Evolutionary conservation across 1,140 invertebrate genomes (phyloP).

Genomic region (Callitettix versicolor): DNA sequence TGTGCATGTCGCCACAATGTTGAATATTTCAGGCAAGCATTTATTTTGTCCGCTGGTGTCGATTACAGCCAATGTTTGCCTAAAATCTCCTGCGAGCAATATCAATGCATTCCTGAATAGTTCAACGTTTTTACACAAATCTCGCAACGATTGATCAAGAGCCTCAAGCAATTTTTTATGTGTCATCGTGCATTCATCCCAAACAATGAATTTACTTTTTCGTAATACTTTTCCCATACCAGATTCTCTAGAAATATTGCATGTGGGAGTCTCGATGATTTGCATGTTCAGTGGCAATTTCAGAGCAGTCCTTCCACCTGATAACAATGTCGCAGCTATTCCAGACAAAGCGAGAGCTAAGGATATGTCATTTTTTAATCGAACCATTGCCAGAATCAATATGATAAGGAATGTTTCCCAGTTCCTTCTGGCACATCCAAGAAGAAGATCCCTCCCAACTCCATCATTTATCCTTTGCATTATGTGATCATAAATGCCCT

Average conservation of each 20-base stretch:
- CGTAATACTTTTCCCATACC: conserved; percentile 24
- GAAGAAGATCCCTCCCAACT: conserved; percentile 6
- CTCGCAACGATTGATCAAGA: conserved; percentile 28
- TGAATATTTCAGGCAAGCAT: conserved; percentile 33
- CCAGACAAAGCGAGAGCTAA: conserved; percentile 34
- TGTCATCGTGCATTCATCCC: conserved; percentile 33
- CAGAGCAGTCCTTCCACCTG: conserved; percentile 38
- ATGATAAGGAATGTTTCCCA: conserved; percentile 31
- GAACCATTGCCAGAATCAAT: conserved; percentile 24
- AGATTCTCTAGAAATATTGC: conserved; percentile 29
- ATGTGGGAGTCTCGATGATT: conserved; percentile 24
- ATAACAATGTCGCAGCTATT: conserved; percentile 34
- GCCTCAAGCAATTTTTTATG: conserved; percentile 28
- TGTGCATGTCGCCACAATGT: conserved; percentile 33
- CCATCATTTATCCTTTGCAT: conserved; percentile 29
- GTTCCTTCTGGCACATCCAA: conserved; percentile 27
- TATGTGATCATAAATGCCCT: conserved; percentile 29
- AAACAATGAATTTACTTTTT: conserved; percentile 29
- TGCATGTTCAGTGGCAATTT: conserved; percentile 33
- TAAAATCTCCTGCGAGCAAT: conserved; percentile 30
- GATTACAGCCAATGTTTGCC: conserved; percentile 30
- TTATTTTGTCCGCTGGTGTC: conserved; percentile 35
- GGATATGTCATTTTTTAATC: conserved; percentile 24
- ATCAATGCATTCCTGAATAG: conserved; percentile 29
- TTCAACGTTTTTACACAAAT: conserved; percentile 26